Evolutionary conservation across 2,888 invertebrate species (phyloP).

Genomic region (Harmothoe impar): DNA sequence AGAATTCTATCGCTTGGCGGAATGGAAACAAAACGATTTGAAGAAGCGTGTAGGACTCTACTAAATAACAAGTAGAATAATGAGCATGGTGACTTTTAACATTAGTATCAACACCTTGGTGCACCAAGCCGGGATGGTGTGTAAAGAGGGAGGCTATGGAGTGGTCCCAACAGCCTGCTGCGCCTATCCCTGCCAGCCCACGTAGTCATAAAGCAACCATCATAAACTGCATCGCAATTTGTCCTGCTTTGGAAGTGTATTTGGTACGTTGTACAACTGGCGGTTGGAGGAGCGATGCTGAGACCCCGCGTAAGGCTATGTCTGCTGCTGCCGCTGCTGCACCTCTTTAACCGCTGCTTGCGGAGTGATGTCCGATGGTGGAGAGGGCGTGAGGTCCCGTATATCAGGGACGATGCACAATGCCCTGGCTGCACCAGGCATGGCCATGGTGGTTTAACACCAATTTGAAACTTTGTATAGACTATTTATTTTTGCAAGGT

Average conservation of each 20-base stretch:
- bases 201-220: not conserved
- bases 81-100: not conserved
- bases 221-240: not conserved
- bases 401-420: too few species aligned
- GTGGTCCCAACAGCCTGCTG: not conserved
- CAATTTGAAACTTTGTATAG: too few species aligned
- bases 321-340: not conserved
- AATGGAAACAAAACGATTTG: slow-evolving; percentile 99
- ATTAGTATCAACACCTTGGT: not conserved
- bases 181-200: not conserved
- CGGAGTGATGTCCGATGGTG: not conserved
- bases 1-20: slow-evolving; percentile 98
- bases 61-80: slow-evolving; percentile 84
- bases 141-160: not conserved
- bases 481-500: too few species aligned
- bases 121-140: not conserved
- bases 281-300: not conserved
- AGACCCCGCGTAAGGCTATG: slow-evolving; percentile 5
- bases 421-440: too few species aligned
- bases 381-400: not conserved
- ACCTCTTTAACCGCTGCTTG: not conserved
- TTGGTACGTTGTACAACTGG: slow-evolving; percentile 21
- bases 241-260: slow-evolving; percentile 38
- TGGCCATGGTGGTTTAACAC: too few species aligned
- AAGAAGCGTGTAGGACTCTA: slow-evolving; percentile 97